These are phyloP conservation scores for honey bee (Apis mellifera) DNA, from an alignment of 1,140 invertebrate genomes.

Conservation along the genomic window DNA sequence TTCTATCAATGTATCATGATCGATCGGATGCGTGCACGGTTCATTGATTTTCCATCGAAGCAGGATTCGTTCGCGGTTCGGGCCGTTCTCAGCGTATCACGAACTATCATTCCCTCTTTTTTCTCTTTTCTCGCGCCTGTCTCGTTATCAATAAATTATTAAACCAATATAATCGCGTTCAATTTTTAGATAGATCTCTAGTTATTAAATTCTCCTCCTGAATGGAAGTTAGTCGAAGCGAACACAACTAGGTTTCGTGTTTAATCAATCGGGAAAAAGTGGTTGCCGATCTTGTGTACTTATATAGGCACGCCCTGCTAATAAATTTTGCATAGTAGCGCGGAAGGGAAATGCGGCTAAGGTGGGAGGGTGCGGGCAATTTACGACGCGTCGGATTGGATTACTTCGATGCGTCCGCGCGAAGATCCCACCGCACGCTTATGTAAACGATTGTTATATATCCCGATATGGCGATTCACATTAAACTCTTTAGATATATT, in stretches of 20 bases:
- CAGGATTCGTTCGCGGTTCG: background rate
- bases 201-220: constrained; percentile 33
- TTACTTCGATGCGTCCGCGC: constrained; percentile 27
- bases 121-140: background rate
- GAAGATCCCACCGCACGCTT: constrained; percentile 8
- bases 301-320: constrained; percentile 33
- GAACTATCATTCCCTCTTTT: background rate
- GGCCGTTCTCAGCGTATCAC: background rate
- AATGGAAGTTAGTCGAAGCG: background rate
- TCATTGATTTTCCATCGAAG: constrained; percentile 22
- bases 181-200: constrained; percentile 33
- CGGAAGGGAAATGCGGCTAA: constrained; percentile 15
- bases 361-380: constrained; percentile 9
- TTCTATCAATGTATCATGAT: constrained; percentile 26
- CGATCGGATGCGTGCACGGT: constrained; percentile 13
- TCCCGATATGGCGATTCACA: background rate
- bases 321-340: constrained; percentile 39
- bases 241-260: background rate
- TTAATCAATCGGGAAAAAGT: constrained; percentile 45
- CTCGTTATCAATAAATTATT: background rate
- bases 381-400: constrained; percentile 43
- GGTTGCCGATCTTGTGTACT: constrained; percentile 10
- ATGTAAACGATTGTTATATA: constrained; percentile 30
- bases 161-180: background rate
- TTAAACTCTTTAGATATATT: background rate